Evolutionary conservation across 1,140 invertebrate species (phyloP).

Genomic region (Cecropterus lyciades): DNA sequence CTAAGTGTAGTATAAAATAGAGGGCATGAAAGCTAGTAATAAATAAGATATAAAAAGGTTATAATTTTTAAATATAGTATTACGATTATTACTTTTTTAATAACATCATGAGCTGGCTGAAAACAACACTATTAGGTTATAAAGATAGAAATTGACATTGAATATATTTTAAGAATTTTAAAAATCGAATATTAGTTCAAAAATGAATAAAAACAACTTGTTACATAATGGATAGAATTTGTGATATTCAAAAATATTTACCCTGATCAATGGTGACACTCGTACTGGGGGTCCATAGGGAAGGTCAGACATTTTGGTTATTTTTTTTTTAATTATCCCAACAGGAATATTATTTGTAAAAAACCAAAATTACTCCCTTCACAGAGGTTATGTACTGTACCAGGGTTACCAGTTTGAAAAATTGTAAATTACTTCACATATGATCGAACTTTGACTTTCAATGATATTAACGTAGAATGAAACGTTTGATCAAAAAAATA

Average conservation of each 20-base stretch:
- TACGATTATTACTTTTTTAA: neutral
- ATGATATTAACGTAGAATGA: neutral
- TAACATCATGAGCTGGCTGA: neutral
- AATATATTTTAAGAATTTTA: neutral
- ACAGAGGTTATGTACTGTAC: slow-evolving; percentile 50
- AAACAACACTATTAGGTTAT: neutral
- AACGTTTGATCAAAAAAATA: neutral
- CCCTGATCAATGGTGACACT: slow-evolving; percentile 90
- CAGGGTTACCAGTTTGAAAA: slow-evolving; percentile 12
- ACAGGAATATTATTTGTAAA: slow-evolving; percentile 57
- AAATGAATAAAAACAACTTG: slow-evolving; percentile 37
- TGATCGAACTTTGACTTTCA: neutral
- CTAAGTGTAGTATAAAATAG: too few species aligned
- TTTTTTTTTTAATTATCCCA: slow-evolving; percentile 48
- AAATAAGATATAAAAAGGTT: too few species aligned
- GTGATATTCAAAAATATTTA: slow-evolving; percentile 68
- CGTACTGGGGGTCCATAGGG: slow-evolving; percentile 86
- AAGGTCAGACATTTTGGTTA: slow-evolving; percentile 79
- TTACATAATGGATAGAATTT: slow-evolving; percentile 68
- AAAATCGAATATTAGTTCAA: slow-evolving; percentile 30
- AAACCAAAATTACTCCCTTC: slow-evolving; percentile 40
- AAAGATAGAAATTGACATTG: neutral
- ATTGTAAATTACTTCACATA: too few species aligned
- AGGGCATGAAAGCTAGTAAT: too few species aligned
- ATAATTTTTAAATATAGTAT: too few species aligned